These are phyloP conservation scores for Tubulanus polymorphus DNA, from an alignment of 2,888 invertebrate genomes.

Conservation along the genomic window DNA sequence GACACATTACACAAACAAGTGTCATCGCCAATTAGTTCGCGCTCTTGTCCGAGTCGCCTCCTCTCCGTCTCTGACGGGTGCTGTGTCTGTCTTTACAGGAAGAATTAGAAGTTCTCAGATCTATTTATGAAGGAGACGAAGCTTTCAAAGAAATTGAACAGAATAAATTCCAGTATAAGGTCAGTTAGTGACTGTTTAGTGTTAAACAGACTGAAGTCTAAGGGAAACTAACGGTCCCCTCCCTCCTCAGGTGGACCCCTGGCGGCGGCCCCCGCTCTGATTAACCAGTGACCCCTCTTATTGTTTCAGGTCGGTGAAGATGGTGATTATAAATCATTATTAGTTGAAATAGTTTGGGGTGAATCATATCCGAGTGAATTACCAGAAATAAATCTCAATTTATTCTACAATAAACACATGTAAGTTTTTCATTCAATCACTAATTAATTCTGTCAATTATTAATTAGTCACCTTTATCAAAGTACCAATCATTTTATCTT, in stretches of 20 bases:
- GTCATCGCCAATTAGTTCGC: too few species aligned
- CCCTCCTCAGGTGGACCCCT: background rate
- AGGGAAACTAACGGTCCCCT: too few species aligned
- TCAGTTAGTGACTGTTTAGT: conserved; percentile 55
- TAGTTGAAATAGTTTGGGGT: conserved; percentile 84
- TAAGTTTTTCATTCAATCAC: too few species aligned
- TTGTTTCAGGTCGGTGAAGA: conserved; percentile 63
- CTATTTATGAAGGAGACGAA: conserved; percentile 91
- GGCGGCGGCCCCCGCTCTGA: background rate
- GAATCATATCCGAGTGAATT: conserved; percentile 78
- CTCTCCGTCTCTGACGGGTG: too few species aligned
- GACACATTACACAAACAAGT: too few species aligned
- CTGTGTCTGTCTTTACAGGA: too few species aligned
- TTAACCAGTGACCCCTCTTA: background rate
- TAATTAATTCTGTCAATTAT: background rate
- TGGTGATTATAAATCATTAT: conserved; percentile 72
- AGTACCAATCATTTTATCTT: conserved; percentile 1
- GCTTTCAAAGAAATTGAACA: conserved; percentile 76
- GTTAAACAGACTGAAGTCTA: too few species aligned
- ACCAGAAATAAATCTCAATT: conserved; percentile 78
- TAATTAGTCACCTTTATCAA: background rate
- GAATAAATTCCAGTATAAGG: conserved; percentile 87
- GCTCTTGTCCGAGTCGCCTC: too few species aligned
- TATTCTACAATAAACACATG: conserved; percentile 91
- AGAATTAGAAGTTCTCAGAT: conserved; percentile 83